Base-by-base conservation (phyloP, 2,113 vertebrate species). In the Oplegnathus fasciatus region DNA sequence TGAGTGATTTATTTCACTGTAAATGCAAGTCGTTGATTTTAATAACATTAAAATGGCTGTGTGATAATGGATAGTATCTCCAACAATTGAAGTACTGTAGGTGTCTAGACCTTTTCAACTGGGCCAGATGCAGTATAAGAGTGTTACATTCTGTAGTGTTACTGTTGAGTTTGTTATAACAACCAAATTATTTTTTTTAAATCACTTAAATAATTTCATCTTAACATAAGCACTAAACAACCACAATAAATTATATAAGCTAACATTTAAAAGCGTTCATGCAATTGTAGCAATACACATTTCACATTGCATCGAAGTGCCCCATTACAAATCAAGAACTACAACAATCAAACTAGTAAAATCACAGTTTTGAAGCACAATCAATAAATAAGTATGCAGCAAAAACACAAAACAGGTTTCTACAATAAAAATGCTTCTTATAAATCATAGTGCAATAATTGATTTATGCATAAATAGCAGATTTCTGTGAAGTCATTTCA, bases 391-490 rank as follows among this genome's bases (percentile, higher is more conserved):
- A 97, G 96, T 96, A 97, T 95, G 96, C 95, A 96, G 95, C 95
- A 97, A 97, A 96, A 97, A 81, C 80, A 98, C 96, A 97, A 96
- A 96, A 97, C 95, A 96, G 94, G 95, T 84, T 97, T 97, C 88
- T 96, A 96, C 96, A 94, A 96, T 96, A 95, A 95, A 97, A 98
- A 97, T 94, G 96, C 96, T 96, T 97, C 96, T 96, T 94, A 96
- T 95, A 96, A 98, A 97, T 97, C 95, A 97, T 97, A 98, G 98
- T 99, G 98, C 97, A 98, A 98, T 96, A 96, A 97, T 96, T 96
- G 95, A 97, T 97, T 97, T 97, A 98, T 98, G 98, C 96, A 99
- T 99, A 98, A 98, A 98, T 96, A 97, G 96, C 96, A 95, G 96
- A 97, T 97, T 96, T 96, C 94, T 94, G 96, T 96, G 95, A 96